Conservation (phyloP, 2,113 vertebrate species). For the Toxotes jaculatrix region DNA sequence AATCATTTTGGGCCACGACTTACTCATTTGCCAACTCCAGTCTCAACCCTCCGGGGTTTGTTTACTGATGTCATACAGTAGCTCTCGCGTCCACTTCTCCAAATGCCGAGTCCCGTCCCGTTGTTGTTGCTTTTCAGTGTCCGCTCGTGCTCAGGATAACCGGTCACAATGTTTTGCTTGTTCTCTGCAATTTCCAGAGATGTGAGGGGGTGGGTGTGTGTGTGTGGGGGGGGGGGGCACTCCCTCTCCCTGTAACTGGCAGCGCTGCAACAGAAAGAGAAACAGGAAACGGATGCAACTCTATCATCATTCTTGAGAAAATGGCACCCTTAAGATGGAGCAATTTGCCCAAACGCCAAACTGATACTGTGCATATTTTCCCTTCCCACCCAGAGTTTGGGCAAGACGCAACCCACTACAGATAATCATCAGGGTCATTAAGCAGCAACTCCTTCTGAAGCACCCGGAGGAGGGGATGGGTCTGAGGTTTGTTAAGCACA, state of each 20-base stretch:
- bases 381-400: slow-evolving; percentile 36
- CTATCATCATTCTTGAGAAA: slow-evolving; percentile 55
- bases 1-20: slow-evolving; percentile 83
- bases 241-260: slow-evolving; percentile 72
- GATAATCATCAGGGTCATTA: slow-evolving; percentile 67
- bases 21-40: slow-evolving; percentile 73
- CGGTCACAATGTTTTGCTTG: slow-evolving; percentile 63
- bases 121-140: slow-evolving; percentile 66
- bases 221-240: slow-evolving; percentile 19
- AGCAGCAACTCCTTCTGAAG: slow-evolving; percentile 23
- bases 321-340: slow-evolving; percentile 37
- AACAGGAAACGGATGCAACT: slow-evolving; percentile 59
- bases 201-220: slow-evolving; percentile 17
- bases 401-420: slow-evolving; percentile 26
- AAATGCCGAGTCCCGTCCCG: slow-evolving; percentile 53
- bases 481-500: slow-evolving; percentile 22
- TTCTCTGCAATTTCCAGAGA: slow-evolving; percentile 68
- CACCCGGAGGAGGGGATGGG: not conserved
- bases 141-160: slow-evolving; percentile 59
- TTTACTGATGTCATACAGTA: slow-evolving; percentile 64
- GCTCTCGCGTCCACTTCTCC: slow-evolving; percentile 51
- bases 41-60: slow-evolving; percentile 58
- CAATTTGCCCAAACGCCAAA: slow-evolving; percentile 33
- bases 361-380: slow-evolving; percentile 39
- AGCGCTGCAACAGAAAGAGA: slow-evolving; percentile 76